Evolutionary conservation across 2,797 vertebrate genomes (phyloP), one percentile per base, ranked within the genome.

Genomic region (Lutra lutra): DNA sequence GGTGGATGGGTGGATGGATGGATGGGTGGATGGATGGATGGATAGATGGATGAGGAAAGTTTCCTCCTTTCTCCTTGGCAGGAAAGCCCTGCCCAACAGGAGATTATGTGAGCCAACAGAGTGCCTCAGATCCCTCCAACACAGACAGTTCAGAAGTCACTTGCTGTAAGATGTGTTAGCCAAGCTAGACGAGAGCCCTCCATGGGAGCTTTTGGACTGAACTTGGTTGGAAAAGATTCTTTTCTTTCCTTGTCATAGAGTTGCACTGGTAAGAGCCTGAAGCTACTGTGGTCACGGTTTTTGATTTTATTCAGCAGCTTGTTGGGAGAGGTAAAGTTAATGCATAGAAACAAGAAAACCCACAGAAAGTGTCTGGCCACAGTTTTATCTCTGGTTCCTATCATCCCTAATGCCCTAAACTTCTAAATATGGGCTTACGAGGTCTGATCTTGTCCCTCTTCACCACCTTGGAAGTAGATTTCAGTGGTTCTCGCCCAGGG

Each of bases 1-100:
- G 64, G 0, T 18, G 64, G 32, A 3, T 17, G 15, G 29, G 7
- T 17, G 62, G 29, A 1, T 0, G 2, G n/a, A 23, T 11, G 18
- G n/a, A 12, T 3, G 18, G 18, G 2, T 43, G 17, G 17, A 20
- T 18, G 15, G 7, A 20, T 2, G 46, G 46, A 0, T 48, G 12
- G 12, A 12, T 14, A 12, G 46, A 2, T 48, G 21, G 38, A 25
- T 40, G 35, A 46, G 18, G 17, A 68, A 64, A 35, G 4, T 43
- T n/a, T 38, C 40, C 62, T 43, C 43, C 40, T 78, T 73, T 62
- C 43, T 40, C 6, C 27, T 43, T 48, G 51, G 25, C 40, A 68
- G 18, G n/a, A 58, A 94, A 54, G 1, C 18, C 23, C 35, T 64
- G 5, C 27, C 43, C 58, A 48, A 9, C 0, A 43, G 17, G 11